Percentiles rank a stretch among this genome's conserved stretches.
Evolutionary conservation across 2,888 invertebrate species (phyloP).

Genomic region (Melinopterus prodromus): DNA sequence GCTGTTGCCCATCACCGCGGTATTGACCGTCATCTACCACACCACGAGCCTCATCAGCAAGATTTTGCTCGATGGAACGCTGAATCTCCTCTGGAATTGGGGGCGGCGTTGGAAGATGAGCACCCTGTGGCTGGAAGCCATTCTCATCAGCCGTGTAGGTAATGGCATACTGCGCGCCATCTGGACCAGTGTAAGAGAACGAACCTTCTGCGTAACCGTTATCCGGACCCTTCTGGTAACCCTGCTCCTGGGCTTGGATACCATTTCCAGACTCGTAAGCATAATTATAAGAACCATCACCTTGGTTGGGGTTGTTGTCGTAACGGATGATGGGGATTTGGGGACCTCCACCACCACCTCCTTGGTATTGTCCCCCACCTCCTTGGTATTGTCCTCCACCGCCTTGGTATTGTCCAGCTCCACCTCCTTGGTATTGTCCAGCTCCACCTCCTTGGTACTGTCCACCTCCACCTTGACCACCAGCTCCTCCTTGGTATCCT

Average conservation of each 20-base stretch:
- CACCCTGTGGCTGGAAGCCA: constrained; percentile 65
- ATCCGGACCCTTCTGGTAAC: constrained; percentile 46
- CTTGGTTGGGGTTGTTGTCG: constrained; percentile 52
- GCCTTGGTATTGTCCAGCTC: constrained; percentile 12
- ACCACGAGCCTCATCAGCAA: constrained; percentile 53
- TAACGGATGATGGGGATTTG: constrained; percentile 53
- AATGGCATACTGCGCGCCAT: constrained; percentile 65
- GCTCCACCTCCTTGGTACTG: constrained; percentile 14
- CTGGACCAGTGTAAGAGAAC: constrained; percentile 67
- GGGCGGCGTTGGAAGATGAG: constrained; percentile 67
- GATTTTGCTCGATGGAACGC: constrained; percentile 60
- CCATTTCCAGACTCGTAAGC: constrained; percentile 72
- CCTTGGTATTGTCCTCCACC: constrained; percentile 27
- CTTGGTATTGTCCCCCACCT: constrained; percentile 23
- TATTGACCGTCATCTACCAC: constrained; percentile 36
- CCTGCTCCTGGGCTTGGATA: constrained; percentile 66
- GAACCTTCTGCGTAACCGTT: constrained; percentile 61
- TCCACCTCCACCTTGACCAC: constrained; percentile 28
- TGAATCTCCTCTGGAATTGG: constrained; percentile 66
- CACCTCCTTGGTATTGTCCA: constrained; percentile 19
- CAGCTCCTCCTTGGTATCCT: constrained; percentile 23
- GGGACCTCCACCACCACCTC: constrained; percentile 45
- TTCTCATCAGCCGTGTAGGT: constrained; percentile 68
- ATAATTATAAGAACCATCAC: constrained; percentile 53
- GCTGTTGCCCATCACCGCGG: constrained; percentile 32